phyloP scores from a whole-genome alignment of 2,888 invertebrate species.

The Cactoblastis cactorum region DNA sequence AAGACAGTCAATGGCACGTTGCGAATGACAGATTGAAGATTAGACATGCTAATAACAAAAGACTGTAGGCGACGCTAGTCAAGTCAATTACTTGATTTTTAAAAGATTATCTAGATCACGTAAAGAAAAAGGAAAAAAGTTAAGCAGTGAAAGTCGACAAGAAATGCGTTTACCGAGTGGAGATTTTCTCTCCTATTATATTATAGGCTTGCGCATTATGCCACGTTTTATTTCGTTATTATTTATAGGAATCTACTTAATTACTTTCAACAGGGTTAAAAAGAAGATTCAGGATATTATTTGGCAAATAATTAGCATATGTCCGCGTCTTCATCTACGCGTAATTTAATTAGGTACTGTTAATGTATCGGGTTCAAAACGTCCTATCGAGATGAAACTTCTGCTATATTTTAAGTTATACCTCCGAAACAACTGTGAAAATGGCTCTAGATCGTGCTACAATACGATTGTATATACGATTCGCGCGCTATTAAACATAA shows the following conservation, averaged over 20 bases:
- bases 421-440: too few relatives aligned
- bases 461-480: too few relatives aligned
- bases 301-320: too few relatives aligned
- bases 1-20: conserved; percentile 17
- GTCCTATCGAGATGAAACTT: too few relatives aligned
- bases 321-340: too few relatives aligned
- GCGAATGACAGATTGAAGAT: conserved; percentile 10
- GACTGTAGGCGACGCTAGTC: conserved; percentile 24
- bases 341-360: too few relatives aligned
- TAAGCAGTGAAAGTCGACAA: conserved; percentile 47
- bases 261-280: background rate
- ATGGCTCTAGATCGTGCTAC: too few relatives aligned
- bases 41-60: conserved; percentile 19
- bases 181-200: conserved; percentile 39
- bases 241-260: too few relatives aligned
- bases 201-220: conserved; percentile 26
- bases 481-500: too few relatives aligned
- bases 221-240: conserved; percentile 22
- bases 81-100: conserved; percentile 28
- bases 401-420: too few relatives aligned
- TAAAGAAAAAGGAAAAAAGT: conserved; percentile 38
- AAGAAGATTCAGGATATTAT: background rate
- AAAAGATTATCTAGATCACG: conserved; percentile 37
- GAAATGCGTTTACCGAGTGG: conserved; percentile 23
- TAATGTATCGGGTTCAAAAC: too few relatives aligned